Evolutionary conservation across 2,888 invertebrate species (phyloP).

Genomic region (Callosobruchus maculatus): DNA sequence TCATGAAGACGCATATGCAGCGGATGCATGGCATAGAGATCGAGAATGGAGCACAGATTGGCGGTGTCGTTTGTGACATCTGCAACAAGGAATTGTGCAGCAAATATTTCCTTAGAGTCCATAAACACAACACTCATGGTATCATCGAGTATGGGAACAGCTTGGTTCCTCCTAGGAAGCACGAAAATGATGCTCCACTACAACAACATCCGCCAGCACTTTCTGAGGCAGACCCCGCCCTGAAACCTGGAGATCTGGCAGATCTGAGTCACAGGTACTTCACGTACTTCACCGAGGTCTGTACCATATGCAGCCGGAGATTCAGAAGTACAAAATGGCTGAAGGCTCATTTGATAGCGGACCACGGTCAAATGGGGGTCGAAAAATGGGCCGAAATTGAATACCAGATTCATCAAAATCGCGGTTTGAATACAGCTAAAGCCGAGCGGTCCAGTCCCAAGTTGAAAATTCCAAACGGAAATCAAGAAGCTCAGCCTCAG

Average conservation of each 20-base stretch:
- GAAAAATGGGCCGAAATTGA: slow-evolving; percentile 62
- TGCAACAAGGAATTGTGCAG: slow-evolving; percentile 98
- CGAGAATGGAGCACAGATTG: slow-evolving; percentile 87
- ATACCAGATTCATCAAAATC: slow-evolving; percentile 47
- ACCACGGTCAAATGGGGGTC: slow-evolving; percentile 70
- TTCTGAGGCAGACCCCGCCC: slow-evolving; percentile 46
- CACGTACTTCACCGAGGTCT: slow-evolving; percentile 70
- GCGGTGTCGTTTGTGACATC: slow-evolving; percentile 93
- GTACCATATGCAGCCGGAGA: slow-evolving; percentile 80
- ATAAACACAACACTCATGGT: slow-evolving; percentile 97
- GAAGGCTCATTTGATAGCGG: slow-evolving; percentile 80
- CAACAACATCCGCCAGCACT: slow-evolving; percentile 28
- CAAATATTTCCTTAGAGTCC: slow-evolving; percentile 94
- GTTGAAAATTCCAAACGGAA: slow-evolving; percentile 58
- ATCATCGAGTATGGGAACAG: slow-evolving; percentile 77
- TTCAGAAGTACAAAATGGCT: slow-evolving; percentile 87
- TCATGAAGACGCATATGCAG: slow-evolving; percentile 99
- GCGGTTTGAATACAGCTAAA: slow-evolving; percentile 24
- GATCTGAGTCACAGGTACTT: slow-evolving; percentile 63
- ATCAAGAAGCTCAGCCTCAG: slow-evolving; percentile 31
- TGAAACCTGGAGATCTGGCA: slow-evolving; percentile 55
- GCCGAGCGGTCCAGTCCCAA: slow-evolving; percentile 50
- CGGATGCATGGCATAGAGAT: slow-evolving; percentile 96
- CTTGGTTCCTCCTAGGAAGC: slow-evolving; percentile 47
- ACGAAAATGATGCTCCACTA: slow-evolving; percentile 39